Evolutionary conservation across 2,888 invertebrate genomes (phyloP).

Genomic region (Amblyjoppa fuscipennis): DNA sequence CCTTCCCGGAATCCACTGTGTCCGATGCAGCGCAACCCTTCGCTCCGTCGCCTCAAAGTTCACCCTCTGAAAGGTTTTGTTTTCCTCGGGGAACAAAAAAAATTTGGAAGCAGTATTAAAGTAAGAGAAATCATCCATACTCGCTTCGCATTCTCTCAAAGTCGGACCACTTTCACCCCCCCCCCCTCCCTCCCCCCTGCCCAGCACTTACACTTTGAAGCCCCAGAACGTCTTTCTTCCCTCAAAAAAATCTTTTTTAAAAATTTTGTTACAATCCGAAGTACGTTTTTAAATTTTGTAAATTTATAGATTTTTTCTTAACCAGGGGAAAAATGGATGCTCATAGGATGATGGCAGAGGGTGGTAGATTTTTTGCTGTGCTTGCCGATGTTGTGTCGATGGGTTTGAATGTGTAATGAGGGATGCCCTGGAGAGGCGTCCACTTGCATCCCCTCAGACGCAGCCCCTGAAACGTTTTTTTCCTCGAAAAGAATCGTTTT

Average conservation of each 20-base stretch:
- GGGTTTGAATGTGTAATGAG: conserved; percentile 59
- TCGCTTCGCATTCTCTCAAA: neutral
- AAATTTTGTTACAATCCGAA: too few relatives aligned
- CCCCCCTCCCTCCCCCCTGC: too few relatives aligned
- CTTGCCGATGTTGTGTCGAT: conserved; percentile 46
- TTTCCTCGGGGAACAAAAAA: neutral
- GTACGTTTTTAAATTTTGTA: too few relatives aligned
- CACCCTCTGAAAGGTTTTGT: neutral
- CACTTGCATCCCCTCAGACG: neutral
- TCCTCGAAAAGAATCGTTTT: neutral
- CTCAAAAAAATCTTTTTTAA: conserved; percentile 4
- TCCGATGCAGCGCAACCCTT: neutral
- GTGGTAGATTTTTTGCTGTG: conserved; percentile 14
- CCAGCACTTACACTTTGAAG: too few relatives aligned
- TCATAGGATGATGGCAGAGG: neutral
- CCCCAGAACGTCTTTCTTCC: neutral
- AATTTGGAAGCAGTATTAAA: neutral
- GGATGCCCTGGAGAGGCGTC: conserved; percentile 34
- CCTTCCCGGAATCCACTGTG: neutral
- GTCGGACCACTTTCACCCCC: neutral
- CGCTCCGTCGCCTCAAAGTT: neutral
- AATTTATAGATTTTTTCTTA: too few relatives aligned
- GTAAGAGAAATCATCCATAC: neutral
- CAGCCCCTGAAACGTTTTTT: neutral
- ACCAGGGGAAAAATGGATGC: neutral